Percentiles rank a stretch among this genome's conserved stretches.
These are phyloP conservation scores for Siniperca undulata DNA, from an alignment of 2,797 vertebrate species.

Conservation along the genomic window DNA sequence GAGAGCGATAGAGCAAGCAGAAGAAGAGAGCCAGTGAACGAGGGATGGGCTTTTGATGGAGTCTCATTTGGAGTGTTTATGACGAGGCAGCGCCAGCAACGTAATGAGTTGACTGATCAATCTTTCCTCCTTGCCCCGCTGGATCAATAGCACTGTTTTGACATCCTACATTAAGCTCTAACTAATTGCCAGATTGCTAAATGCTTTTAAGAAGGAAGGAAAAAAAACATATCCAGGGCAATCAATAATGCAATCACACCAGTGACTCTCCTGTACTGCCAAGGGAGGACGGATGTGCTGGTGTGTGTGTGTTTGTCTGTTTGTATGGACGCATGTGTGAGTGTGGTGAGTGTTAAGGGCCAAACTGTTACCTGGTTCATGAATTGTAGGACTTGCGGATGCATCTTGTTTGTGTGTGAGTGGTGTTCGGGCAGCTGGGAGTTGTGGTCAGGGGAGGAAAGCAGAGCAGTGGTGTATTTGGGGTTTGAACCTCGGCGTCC, in stretches of 20 bases:
- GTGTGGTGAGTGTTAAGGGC: constrained; percentile 51
- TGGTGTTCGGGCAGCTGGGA: constrained; percentile 60
- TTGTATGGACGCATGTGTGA: neutral
- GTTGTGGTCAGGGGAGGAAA: constrained; percentile 68
- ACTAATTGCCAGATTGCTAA: constrained; percentile 94
- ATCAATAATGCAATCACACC: constrained; percentile 90
- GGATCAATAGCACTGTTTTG: constrained; percentile 91
- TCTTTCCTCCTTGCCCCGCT: constrained; percentile 81
- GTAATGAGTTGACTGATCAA: constrained; percentile 92
- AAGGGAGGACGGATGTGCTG: constrained; percentile 51
- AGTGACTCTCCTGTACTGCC: constrained; percentile 78
- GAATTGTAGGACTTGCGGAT: constrained; percentile 33
- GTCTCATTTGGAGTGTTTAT: constrained; percentile 83
- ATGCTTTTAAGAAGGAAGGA: constrained; percentile 92
- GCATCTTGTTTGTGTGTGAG: constrained; percentile 35
- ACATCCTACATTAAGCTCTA: constrained; percentile 95
- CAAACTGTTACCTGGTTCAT: constrained; percentile 57
- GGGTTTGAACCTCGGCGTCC: constrained; percentile 73
- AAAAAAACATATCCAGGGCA: constrained; percentile 77
- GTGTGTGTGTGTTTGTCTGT: constrained; percentile 33
- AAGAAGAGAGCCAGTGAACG: constrained; percentile 43
- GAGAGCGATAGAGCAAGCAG: constrained; percentile 47
- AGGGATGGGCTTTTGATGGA: constrained; percentile 83
- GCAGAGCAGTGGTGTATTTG: constrained; percentile 51
- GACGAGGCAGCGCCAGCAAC: constrained; percentile 83